Evolutionary conservation across 2,888 invertebrate genomes (phyloP).

Genomic region (Calliopum simillimum): DNA sequence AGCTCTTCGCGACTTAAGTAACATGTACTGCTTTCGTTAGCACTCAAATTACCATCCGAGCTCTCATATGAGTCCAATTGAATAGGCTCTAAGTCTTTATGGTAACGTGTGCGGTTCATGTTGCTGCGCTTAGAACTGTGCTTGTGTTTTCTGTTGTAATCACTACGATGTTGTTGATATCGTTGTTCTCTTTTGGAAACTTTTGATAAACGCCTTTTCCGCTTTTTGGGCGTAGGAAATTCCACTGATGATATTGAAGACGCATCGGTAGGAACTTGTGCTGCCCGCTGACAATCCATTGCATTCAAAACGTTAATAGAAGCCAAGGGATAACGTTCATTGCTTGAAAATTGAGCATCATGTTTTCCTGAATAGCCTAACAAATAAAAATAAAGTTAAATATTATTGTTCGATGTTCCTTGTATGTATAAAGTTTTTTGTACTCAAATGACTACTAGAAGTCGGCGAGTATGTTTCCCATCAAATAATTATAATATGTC

Average conservation of each 20-base stretch:
- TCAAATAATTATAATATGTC: no score
- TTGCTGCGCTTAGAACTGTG: neutral
- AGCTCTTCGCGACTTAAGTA: constrained; percentile 57
- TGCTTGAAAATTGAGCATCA: neutral
- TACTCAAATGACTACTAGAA: no score
- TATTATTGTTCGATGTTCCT: no score
- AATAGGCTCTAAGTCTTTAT: constrained; percentile 35
- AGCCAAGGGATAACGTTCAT: neutral
- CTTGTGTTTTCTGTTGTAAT: constrained; percentile 15
- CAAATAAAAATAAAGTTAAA: neutral
- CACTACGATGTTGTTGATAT: neutral
- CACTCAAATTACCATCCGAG: constrained; percentile 19
- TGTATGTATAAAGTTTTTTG: no score
- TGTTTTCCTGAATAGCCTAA: constrained; percentile 5
- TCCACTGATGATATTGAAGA: constrained; percentile 50
- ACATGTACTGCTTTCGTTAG: constrained; percentile 45
- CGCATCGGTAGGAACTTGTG: constrained; percentile 45
- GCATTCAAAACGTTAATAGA: constrained; percentile 8
- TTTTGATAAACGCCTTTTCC: constrained; percentile 41
- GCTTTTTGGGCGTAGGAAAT: constrained; percentile 47
- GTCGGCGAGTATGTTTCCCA: no score
- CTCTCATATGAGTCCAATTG: constrained; percentile 48
- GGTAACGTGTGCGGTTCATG: neutral
- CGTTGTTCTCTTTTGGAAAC: neutral
- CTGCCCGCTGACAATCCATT: constrained; percentile 38